A percentile compares a stretch with the other conserved stretches of the same genome.
These are phyloP conservation scores for Stegodyphus dumicola DNA, from an alignment of 1,140 invertebrate species.

Conservation along the genomic window DNA sequence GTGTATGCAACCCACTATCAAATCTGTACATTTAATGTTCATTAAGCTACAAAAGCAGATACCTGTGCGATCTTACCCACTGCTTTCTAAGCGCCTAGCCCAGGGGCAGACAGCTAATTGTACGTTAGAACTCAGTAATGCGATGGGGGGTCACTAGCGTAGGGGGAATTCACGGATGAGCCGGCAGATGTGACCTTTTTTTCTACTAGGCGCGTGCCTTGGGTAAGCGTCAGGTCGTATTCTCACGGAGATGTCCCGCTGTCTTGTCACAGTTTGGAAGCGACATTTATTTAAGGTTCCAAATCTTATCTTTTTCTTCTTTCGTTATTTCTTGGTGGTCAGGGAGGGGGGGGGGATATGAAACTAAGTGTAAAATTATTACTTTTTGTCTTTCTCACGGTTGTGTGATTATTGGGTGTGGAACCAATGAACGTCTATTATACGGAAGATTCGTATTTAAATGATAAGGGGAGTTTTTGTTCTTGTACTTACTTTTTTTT, in stretches of 20 bases:
- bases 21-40: conserved; percentile 17
- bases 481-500: too few species aligned
- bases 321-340: neutral
- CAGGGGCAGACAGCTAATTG: conserved; percentile 23
- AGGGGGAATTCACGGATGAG: neutral
- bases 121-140: conserved; percentile 43
- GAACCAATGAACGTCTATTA: neutral
- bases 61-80: neutral
- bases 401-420: conserved; percentile 37
- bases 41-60: conserved; percentile 10
- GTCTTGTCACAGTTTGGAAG: conserved; percentile 18
- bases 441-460: conserved; percentile 23
- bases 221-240: neutral
- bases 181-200: conserved; percentile 49
- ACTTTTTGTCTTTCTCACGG: conserved; percentile 40
- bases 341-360: neutral
- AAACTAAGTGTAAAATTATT: conserved; percentile 29
- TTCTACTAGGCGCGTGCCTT: conserved; percentile 32
- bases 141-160: neutral
- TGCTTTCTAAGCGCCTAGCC: neutral
- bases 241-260: conserved; percentile 6
- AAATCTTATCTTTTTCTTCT: neutral
- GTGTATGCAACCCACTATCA: too few species aligned
- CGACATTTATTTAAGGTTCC: conserved; percentile 22
- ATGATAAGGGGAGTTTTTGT: conserved; percentile 1